These are phyloP conservation scores for Pelecanus crispus DNA, from an alignment of 2,113 vertebrate species.

Conservation along the genomic window DNA sequence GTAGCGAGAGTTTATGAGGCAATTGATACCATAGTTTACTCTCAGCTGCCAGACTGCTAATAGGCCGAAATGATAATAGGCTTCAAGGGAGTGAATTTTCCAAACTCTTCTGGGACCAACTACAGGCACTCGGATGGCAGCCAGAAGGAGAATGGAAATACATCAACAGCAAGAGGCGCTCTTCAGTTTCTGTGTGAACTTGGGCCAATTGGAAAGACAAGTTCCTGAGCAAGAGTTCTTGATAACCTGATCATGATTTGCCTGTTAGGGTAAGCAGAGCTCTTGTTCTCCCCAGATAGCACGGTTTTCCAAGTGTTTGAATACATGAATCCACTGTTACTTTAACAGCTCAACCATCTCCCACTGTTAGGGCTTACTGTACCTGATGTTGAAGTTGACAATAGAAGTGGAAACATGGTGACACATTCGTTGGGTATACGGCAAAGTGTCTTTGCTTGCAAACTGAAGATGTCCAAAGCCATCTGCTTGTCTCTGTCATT, in stretches of 20 bases:
- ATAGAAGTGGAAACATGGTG: not conserved
- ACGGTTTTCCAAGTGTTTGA: not conserved
- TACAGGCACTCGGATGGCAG: not conserved
- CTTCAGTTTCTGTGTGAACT: not conserved
- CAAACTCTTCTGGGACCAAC: not conserved
- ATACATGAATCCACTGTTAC: not conserved
- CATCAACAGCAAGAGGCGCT: not conserved
- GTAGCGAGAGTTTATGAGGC: not conserved
- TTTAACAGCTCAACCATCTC: not conserved
- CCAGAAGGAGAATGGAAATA: not conserved
- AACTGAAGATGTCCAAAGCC: not conserved
- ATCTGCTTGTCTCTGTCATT: not conserved
- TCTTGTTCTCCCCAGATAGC: not conserved
- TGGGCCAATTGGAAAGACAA: not conserved
- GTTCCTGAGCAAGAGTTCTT: not conserved
- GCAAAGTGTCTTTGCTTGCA: not conserved
- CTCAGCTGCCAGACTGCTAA: not conserved
- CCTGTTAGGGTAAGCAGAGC: not conserved
- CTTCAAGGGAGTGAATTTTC: not conserved
- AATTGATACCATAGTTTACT: not conserved
- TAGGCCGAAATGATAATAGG: not conserved
- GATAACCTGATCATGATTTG: not conserved
- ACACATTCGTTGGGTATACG: accelerated
- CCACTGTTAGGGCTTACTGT: not conserved
- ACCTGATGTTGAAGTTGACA: not conserved